Evolutionary conservation across 1,140 invertebrate species (phyloP).

Genomic region (Pogonognathellus flavescens): DNA sequence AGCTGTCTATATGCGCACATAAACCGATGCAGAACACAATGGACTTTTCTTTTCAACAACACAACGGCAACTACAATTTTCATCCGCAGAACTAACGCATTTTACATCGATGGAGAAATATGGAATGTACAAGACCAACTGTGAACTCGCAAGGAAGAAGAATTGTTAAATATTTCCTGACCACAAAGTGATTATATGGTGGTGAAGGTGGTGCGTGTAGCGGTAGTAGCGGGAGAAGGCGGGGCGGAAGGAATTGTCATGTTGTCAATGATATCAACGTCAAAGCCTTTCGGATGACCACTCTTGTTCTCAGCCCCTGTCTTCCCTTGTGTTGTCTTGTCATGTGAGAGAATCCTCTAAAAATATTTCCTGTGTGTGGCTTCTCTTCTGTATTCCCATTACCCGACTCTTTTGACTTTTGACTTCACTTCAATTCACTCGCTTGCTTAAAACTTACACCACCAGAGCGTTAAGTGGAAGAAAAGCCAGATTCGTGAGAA

Average conservation of each 20-base stretch:
- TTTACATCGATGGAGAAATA: no score
- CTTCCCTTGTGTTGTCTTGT: constrained; percentile 14
- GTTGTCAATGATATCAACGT: constrained; percentile 27
- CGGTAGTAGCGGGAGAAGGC: not conserved
- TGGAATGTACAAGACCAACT: no score
- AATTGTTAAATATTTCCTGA: constrained; percentile 23
- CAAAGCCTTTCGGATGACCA: constrained; percentile 16
- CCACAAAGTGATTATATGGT: constrained; percentile 28
- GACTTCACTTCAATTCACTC: not conserved
- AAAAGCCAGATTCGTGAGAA: not conserved
- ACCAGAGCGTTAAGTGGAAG: not conserved
- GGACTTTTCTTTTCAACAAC: no score
- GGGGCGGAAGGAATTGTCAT: constrained; percentile 43
- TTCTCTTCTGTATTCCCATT: not conserved
- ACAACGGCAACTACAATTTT: no score
- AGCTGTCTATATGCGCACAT: no score
- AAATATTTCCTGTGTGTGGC: constrained; percentile 47
- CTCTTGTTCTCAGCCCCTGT: constrained; percentile 1
- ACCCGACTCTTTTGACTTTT: no score
- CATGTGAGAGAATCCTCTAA: constrained; percentile 27
- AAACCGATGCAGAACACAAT: no score
- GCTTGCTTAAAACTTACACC: not conserved
- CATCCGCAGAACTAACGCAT: no score
- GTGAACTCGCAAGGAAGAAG: not conserved
- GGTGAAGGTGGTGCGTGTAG: no score